Conservation (phyloP, 2,113 vertebrate genomes). For the Calyptomena viridis region DNA sequence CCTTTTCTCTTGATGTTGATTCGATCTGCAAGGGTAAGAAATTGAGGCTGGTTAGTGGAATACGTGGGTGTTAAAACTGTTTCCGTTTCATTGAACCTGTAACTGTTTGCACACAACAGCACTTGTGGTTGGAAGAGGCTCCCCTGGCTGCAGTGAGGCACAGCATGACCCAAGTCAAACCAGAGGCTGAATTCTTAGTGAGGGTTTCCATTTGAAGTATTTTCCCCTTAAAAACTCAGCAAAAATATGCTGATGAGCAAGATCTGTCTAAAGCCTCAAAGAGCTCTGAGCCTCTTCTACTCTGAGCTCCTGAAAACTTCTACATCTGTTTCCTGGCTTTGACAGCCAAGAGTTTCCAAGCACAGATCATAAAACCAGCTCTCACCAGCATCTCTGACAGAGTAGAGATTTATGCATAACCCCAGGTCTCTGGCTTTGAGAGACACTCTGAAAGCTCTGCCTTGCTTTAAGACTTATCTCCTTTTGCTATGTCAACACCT, state of each 20-base stretch:
- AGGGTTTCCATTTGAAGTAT: not conserved
- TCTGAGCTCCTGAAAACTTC: not conserved
- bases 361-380: not conserved
- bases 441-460: not conserved
- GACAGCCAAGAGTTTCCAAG: not conserved
- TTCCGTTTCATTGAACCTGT: not conserved
- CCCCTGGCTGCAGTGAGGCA: not conserved
- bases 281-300: not conserved
- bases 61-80: rapidly evolving
- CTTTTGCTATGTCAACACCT: not conserved
- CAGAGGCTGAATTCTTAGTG: not conserved
- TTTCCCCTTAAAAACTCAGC: not conserved
- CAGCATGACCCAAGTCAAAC: not conserved
- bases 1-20: conserved; percentile 95
- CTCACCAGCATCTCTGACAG: not conserved
- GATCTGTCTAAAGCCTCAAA: not conserved
- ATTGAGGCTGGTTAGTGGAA: not conserved
- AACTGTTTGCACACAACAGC: not conserved
- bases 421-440: not conserved
- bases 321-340: not conserved
- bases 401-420: not conserved
- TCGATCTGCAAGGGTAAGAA: conserved; percentile 77
- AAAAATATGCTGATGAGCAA: not conserved
- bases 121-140: not conserved
- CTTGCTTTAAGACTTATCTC: not conserved